Percentiles rank a stretch among this genome's conserved stretches.
Evolutionary conservation across 2,113 vertebrate species (phyloP).

Genomic region (Apeltes quadracus): DNA sequence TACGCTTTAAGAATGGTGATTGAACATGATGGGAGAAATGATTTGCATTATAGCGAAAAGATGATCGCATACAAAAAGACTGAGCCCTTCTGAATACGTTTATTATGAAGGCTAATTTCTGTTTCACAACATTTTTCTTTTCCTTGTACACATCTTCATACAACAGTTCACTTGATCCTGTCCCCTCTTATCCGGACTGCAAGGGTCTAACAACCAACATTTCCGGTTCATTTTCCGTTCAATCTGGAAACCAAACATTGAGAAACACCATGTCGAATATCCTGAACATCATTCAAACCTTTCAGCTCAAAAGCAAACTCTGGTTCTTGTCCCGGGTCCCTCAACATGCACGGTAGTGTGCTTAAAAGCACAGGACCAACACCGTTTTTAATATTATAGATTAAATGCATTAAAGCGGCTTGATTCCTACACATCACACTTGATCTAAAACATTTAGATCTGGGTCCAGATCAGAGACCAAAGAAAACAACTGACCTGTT

Average conservation of each 20-base stretch:
- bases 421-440: conserved; percentile 21
- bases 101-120: not conserved
- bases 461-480: conserved; percentile 31
- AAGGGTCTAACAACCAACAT: not conserved
- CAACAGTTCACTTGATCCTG: not conserved
- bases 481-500: conserved; percentile 37
- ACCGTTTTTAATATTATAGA: not conserved
- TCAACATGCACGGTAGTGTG: not conserved
- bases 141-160: not conserved
- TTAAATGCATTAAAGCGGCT: not conserved
- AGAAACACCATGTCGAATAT: conserved; percentile 15
- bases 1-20: not conserved
- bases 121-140: not conserved
- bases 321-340: not conserved
- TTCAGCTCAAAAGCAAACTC: not conserved
- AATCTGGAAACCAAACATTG: conserved; percentile 12
- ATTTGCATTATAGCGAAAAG: conserved; percentile 1
- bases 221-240: not conserved
- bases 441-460: too few species aligned
- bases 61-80: not conserved
- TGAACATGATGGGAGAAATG: not conserved
- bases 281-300: not conserved
- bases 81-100: not conserved
- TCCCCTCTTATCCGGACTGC: not conserved
- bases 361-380: conserved; percentile 6